phyloP scores from a whole-genome alignment of 1,140 invertebrate species.

The Brachionus paranguensis region DNA sequence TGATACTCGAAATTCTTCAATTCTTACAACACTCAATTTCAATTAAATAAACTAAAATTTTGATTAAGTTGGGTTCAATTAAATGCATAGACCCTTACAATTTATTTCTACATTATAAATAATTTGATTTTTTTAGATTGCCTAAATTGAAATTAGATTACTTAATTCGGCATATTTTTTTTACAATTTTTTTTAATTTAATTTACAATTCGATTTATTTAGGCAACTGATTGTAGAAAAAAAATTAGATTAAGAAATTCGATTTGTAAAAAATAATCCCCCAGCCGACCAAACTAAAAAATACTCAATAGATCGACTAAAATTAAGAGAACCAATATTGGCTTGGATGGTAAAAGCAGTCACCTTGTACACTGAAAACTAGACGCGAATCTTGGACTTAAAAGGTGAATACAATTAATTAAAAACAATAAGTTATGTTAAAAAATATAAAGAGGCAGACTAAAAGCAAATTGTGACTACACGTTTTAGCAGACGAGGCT shows the following conservation, averaged over 20 bases:
- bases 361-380: neutral
- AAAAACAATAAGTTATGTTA: neutral
- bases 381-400: neutral
- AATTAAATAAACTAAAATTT: conserved; percentile 22
- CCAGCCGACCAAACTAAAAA: neutral
- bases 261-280: conserved; percentile 2
- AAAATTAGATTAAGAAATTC: conserved; percentile 30
- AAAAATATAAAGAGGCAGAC: neutral
- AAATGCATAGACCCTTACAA: neutral
- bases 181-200: neutral
- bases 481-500: neutral
- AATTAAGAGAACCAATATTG: neutral
- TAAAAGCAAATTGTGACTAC: neutral
- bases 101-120: conserved; percentile 9
- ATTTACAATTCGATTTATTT: conserved; percentile 34
- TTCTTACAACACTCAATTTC: conserved; percentile 11
- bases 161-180: neutral
- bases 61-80: neutral
- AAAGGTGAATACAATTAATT: neutral
- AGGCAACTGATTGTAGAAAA: conserved; percentile 23
- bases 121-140: neutral
- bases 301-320: neutral
- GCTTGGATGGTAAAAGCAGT: conserved; percentile 4
- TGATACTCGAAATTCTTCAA: neutral
- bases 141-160: neutral